phyloP scores from a whole-genome alignment of 1,140 invertebrate genomes.

The Drosophila melanogaster region DNA sequence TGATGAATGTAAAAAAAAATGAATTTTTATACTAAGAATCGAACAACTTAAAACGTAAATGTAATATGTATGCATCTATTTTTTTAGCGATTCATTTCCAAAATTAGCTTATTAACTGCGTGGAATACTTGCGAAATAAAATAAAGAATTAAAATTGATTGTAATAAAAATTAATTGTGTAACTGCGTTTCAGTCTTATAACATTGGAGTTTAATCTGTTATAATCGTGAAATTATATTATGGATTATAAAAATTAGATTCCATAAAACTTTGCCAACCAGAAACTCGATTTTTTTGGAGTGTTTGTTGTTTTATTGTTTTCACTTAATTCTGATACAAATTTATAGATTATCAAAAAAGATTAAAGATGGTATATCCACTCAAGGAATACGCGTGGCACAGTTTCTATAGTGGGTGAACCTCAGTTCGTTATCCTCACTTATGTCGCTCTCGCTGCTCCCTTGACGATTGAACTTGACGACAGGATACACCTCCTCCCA shows the following conservation, averaged over 20 bases:
- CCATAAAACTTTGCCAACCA: no score
- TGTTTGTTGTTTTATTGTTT: constrained; percentile 4
- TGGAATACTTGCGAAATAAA: constrained; percentile 47
- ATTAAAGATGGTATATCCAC: not conserved
- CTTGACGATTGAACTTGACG: constrained; percentile 56
- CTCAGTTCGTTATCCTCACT: constrained; percentile 50
- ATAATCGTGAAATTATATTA: no score
- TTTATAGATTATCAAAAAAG: constrained; percentile 42
- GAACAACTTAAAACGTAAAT: constrained; percentile 40
- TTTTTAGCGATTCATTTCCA: constrained; percentile 55
- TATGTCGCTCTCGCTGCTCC: constrained; percentile 53
- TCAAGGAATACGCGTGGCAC: constrained; percentile 77
- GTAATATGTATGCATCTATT: constrained; percentile 62
- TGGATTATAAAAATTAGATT: no score
- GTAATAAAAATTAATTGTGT: constrained; percentile 6
- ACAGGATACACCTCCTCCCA: constrained; percentile 82
- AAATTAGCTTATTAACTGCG: constrained; percentile 40
- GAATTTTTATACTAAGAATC: constrained; percentile 72
- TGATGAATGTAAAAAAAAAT: constrained; percentile 46
- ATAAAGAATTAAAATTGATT: constrained; percentile 47
- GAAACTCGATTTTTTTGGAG: no score
- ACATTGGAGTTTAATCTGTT: no score
- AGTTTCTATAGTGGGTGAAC: constrained; percentile 76
- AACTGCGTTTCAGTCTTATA: no score
- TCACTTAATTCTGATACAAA: constrained; percentile 13